Evolutionary conservation across 37 sponge, comb jelly and placozoan species (phyloP), one percentile per base, ranked within the genome.

Genomic region (Oopsacas minuta): DNA sequence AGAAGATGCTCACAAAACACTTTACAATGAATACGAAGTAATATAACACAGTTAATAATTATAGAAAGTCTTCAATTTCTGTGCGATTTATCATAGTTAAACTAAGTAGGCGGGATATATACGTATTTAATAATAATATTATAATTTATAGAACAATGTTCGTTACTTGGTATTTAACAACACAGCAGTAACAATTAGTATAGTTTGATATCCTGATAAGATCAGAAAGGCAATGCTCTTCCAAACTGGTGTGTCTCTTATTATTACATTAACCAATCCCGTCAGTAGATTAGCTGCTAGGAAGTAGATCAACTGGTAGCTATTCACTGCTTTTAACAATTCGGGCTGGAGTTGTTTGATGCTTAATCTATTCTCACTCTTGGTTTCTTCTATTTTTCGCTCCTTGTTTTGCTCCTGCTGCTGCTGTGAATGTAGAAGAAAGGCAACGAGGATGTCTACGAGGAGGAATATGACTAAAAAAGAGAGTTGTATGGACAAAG

Each of bases 271-370:
- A n/a, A 99, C 94, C 0, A 88, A 25, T 34, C 99, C 99, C 51
- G 99, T 99, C 37, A 91, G 52, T 0, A 95, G 20, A 81, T 99
- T 99, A 22, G 92, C 96, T 7, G 86, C 10, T 7, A 99, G 83
- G 84, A 99, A 99, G 89, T 89, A 93, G 36, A 38, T 39, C n/a
- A 99, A 88, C 39, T 99, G 99, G 85, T 95, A 93, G 61, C 75
- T 61, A 34, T 61, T 61, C 30, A 61, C 30, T 61, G 75, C 75
- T 12, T n/a, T 5, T 7, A 61, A 34, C 30, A 61, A 10, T 12
- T 5, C 22, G 28, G 75, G 22, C 75, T 61, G 75, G 32, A 61
- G 28, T 12, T 20, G 22, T 5, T 61, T 61, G 22, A 12, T 10
- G 28, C 7, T 61, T 61, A 25, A 3, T 3, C 7, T 61, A n/a